Evolutionary conservation across 2,888 invertebrate genomes (phyloP), one percentile per base, ranked within the genome.

Genomic region (Limnephilus auricula): DNA sequence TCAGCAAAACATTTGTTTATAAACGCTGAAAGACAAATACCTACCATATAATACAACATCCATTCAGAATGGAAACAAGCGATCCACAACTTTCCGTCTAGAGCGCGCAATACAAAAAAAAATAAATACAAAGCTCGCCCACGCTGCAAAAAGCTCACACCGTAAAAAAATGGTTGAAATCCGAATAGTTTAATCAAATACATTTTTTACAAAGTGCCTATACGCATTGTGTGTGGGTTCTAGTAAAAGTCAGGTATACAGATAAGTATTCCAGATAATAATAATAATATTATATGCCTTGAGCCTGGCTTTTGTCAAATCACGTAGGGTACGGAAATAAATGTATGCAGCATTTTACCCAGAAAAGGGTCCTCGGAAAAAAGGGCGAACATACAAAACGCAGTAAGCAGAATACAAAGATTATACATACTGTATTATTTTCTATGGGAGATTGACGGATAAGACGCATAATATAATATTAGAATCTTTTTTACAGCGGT

Each of bases 271-370:
- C 25, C 50, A 65, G 50, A 65, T 65, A 65, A 65, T 50, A 50
- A 45, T 45, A 45, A 45, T 45, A 45, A 34, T 34, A 34, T 34
- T 4, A 4, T 34, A 32, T 32, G 31, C 79, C 6, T 80, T 6
- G 31, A 18, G 82, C 34, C 82, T 82, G 82, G 34, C 82, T 82
- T 82, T 82, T 82, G 82, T 82, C 82, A 82, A 82, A 31, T 34
- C 82, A 82, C 82, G 82, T 82, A 82, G 32, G 32, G 82, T 32
- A 82, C 82, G 31, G 82, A 82, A 82, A 82, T 25, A 65, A 82
- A 32, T 32, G 82, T 82, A 34, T 82, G 34, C 31, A 31, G 31
- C 82, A 31, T n/a, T 82, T 82, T 82, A 82, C 34, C 82, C 3
- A 82, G 31, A 82, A 34, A 34, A 65, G 50, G 50, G 25, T 65